Evolutionary conservation across 2,888 invertebrate genomes (phyloP).

Genomic region (Dermolepida albohirtum): DNA sequence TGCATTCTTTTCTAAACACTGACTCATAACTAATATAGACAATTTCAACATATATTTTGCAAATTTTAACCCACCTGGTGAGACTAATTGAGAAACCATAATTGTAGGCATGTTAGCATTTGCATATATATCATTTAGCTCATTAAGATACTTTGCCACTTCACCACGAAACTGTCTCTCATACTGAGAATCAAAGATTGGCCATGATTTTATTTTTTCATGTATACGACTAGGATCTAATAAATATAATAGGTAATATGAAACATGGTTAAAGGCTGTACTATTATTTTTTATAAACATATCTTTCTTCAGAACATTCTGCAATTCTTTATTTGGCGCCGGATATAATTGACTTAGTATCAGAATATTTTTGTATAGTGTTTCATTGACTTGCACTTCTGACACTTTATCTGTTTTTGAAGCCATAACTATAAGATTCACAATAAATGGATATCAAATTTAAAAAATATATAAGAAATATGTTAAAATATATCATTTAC

Average conservation of each 20-base stretch:
- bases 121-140: slow-evolving; percentile 56
- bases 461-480: too few species aligned
- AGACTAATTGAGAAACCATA: slow-evolving; percentile 60
- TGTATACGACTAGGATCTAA: slow-evolving; percentile 56
- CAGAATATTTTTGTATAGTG: slow-evolving; percentile 56
- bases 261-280: slow-evolving; percentile 58
- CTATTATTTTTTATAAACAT: slow-evolving; percentile 63
- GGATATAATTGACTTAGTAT: slow-evolving; percentile 55
- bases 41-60: slow-evolving; percentile 59
- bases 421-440: slow-evolving; percentile 36
- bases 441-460: too few species aligned
- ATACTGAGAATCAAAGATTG: slow-evolving; percentile 54
- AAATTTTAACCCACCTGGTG: slow-evolving; percentile 60
- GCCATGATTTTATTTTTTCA: slow-evolving; percentile 57
- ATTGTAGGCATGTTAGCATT: slow-evolving; percentile 57
- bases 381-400: slow-evolving; percentile 55
- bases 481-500: too few species aligned
- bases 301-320: slow-evolving; percentile 56
- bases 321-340: slow-evolving; percentile 54
- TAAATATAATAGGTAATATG: slow-evolving; percentile 58
- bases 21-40: slow-evolving; percentile 57
- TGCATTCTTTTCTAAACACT: slow-evolving; percentile 51
- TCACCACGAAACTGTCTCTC: slow-evolving; percentile 60
- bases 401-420: slow-evolving; percentile 49
- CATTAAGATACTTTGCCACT: slow-evolving; percentile 56